A percentile compares a stretch with the other conserved stretches of the same genome.
phyloP scores from a whole-genome alignment of 2,113 vertebrate genomes.

The Cyrtonyx montezumae region DNA sequence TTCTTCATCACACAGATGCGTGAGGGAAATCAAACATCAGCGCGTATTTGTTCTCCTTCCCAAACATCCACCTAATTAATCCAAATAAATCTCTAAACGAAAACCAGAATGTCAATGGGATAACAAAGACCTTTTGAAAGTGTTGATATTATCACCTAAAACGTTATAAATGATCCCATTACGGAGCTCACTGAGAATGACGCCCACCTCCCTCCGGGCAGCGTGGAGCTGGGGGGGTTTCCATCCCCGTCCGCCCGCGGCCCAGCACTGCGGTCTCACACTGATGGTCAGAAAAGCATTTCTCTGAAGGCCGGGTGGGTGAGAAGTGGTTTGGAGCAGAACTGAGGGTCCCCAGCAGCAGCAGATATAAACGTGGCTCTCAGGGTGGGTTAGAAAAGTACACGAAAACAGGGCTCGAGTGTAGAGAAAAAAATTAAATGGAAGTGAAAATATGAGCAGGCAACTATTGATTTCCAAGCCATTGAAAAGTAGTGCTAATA shows the following conservation, averaged over 20 bases:
- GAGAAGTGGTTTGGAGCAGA: background rate
- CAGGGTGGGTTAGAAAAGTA: background rate
- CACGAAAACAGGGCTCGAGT: background rate
- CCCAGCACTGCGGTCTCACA: background rate
- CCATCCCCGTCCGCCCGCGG: no score
- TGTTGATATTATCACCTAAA: background rate
- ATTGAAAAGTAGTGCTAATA: background rate
- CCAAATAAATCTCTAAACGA: slow-evolving; percentile 19
- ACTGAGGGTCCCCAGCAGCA: background rate
- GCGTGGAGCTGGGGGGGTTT: no score
- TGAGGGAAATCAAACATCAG: background rate
- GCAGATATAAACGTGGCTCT: background rate
- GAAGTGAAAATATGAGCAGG: background rate
- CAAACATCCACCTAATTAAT: slow-evolving; percentile 23
- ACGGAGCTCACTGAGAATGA: background rate
- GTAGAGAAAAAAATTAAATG: background rate
- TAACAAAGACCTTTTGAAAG: background rate
- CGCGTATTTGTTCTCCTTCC: background rate
- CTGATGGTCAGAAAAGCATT: background rate
- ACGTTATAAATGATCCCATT: background rate
- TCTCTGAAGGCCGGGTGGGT: background rate
- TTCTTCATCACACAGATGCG: background rate
- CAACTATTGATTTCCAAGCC: background rate
- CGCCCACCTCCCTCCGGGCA: background rate
- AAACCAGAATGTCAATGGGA: background rate